phyloP scores from a whole-genome alignment of 1,140 invertebrate genomes.

The Epicauta chinensis region DNA sequence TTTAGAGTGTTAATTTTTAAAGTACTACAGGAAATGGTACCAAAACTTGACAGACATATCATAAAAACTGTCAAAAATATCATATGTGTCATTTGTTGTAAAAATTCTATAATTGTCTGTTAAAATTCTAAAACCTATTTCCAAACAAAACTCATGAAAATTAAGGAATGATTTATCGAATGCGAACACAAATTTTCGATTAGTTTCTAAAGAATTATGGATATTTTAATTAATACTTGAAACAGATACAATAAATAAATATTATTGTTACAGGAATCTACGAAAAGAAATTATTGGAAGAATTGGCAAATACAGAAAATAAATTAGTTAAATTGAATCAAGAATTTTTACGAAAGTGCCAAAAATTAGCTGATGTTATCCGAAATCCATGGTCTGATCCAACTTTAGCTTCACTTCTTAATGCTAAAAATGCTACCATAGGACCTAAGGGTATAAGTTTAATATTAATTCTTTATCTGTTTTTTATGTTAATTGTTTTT shows the following conservation, averaged over 20 bases:
- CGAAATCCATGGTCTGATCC: constrained; percentile 38
- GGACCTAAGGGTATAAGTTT: constrained; percentile 29
- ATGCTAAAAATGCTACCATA: constrained; percentile 29
- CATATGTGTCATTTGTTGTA: too few species aligned
- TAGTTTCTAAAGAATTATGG: too few species aligned
- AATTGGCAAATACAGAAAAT: constrained; percentile 32
- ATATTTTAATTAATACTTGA: not conserved
- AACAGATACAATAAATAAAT: too few species aligned
- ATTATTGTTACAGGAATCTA: constrained; percentile 27
- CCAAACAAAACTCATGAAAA: too few species aligned
- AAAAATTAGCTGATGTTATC: constrained; percentile 36
- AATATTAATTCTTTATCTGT: not conserved
- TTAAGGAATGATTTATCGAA: too few species aligned
- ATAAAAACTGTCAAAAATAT: too few species aligned
- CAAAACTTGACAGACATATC: too few species aligned
- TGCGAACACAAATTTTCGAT: too few species aligned
- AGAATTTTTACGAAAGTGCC: constrained; percentile 31
- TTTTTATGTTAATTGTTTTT: constrained; percentile 16
- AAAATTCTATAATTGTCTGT: too few species aligned
- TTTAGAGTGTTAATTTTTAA: too few species aligned
- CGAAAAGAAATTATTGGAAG: constrained; percentile 25
- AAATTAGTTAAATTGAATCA: constrained; percentile 29
- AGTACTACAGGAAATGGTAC: too few species aligned
- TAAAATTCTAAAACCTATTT: too few species aligned
- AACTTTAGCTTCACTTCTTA: constrained; percentile 28